Evolutionary conservation across 2,888 invertebrate genomes (phyloP).

Genomic region (Mythimna loreyi): DNA sequence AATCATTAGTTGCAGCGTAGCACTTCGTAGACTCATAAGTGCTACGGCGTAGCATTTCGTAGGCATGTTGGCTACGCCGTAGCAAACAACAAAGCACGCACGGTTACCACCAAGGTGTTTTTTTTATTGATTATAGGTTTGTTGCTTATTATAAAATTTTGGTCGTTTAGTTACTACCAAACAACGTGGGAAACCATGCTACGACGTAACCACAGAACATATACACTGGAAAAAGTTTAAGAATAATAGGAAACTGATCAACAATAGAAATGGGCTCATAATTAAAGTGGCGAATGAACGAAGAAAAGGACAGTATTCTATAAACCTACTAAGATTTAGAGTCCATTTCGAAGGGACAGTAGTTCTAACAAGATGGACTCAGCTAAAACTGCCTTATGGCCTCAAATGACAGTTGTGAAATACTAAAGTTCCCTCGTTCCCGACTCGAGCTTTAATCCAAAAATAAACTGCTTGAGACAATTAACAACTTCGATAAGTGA

Average conservation of each 20-base stretch:
- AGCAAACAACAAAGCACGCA: too few species aligned
- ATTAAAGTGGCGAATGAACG: too few species aligned
- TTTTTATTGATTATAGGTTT: too few species aligned
- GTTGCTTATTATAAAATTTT: too few species aligned
- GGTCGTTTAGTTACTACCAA: too few species aligned
- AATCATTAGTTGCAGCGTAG: slow-evolving; percentile 28
- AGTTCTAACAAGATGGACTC: slow-evolving; percentile 1
- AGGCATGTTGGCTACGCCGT: slow-evolving; percentile 27
- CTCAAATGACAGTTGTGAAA: slow-evolving; percentile 29
- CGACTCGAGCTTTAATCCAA: slow-evolving; percentile 30
- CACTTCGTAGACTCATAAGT: slow-evolving; percentile 15
- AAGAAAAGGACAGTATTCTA: too few species aligned
- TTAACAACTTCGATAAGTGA: slow-evolving; percentile 53
- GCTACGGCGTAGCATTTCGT: slow-evolving; percentile 30
- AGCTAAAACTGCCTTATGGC: slow-evolving; percentile 8
- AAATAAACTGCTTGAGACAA: slow-evolving; percentile 53
- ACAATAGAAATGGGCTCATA: too few species aligned
- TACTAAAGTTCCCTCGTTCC: slow-evolving; percentile 27
- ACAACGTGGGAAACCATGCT: slow-evolving; percentile 7
- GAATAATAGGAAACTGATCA: too few species aligned
- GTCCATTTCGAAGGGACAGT: slow-evolving; percentile 1
- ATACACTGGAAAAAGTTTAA: background rate
- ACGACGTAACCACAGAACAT: slow-evolving; percentile 42
- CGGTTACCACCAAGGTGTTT: too few species aligned
- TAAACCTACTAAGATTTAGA: background rate